These are phyloP conservation scores for Dasypolia templi DNA, from an alignment of 2,888 invertebrate genomes.

Conservation along the genomic window DNA sequence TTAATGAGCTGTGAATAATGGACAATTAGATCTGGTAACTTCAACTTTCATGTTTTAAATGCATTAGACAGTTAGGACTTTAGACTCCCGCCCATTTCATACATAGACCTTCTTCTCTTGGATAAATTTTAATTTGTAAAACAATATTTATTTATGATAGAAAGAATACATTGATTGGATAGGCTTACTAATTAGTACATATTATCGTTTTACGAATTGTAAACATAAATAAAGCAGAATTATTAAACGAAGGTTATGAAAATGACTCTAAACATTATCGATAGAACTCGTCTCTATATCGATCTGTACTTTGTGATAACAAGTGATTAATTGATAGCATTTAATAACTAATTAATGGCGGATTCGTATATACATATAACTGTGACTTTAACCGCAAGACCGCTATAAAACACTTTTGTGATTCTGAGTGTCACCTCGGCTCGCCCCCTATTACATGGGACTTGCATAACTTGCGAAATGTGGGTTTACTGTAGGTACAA, in stretches of 20 bases:
- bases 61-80: neutral
- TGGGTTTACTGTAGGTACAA: neutral
- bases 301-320: conserved; percentile 36
- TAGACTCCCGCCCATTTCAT: neutral
- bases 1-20: neutral
- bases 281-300: conserved; percentile 39
- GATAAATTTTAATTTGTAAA: neutral
- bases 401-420: neutral
- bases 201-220: conserved; percentile 38
- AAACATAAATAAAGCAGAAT: conserved; percentile 22
- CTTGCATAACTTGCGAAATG: neutral
- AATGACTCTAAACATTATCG: conserved; percentile 6
- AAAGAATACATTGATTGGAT: conserved; percentile 4
- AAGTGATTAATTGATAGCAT: conserved; percentile 35
- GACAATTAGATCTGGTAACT: no score
- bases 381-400: conserved; percentile 6
- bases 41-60: neutral
- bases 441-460: neutral
- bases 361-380: conserved; percentile 4
- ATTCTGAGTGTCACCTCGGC: conserved; percentile 6
- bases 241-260: conserved; percentile 40
- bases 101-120: neutral
- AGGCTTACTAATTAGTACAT: conserved; percentile 29
- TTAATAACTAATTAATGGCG: conserved; percentile 38
- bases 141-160: neutral